Percentiles rank a stretch among this genome's conserved stretches.
These are phyloP conservation scores for Anoplophora glabripennis DNA, from an alignment of 1,140 invertebrate genomes.

Conservation along the genomic window DNA sequence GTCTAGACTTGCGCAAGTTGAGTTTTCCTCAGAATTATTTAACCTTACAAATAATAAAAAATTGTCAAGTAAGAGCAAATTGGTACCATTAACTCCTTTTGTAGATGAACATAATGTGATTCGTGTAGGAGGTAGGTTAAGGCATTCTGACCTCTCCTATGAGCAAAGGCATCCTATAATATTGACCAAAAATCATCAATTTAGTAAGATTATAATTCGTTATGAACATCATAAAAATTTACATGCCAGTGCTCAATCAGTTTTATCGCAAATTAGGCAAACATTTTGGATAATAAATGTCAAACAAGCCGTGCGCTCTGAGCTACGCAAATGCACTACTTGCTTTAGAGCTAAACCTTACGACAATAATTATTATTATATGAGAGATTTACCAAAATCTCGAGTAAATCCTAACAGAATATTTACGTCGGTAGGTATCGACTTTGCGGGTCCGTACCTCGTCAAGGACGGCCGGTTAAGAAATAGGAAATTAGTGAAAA, in stretches of 20 bases:
- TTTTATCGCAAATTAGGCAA: not conserved
- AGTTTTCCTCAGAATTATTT: too few relatives aligned
- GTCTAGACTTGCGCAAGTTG: too few relatives aligned
- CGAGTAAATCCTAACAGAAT: constrained; percentile 31
- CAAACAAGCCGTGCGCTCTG: constrained; percentile 26
- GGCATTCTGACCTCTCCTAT: constrained; percentile 29
- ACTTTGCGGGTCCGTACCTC: constrained; percentile 24
- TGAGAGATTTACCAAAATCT: constrained; percentile 43
- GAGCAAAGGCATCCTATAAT: constrained; percentile 33
- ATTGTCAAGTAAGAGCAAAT: not conserved
- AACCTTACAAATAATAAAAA: too few relatives aligned
- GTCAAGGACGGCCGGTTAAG: constrained; percentile 7
- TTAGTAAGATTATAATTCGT: constrained; percentile 29
- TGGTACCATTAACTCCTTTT: constrained; percentile 39
- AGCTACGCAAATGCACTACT: constrained; percentile 17
- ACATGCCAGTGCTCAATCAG: constrained; percentile 14
- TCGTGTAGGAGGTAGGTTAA: constrained; percentile 48
- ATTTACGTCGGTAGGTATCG: constrained; percentile 33
- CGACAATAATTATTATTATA: constrained; percentile 21
- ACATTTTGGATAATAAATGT: constrained; percentile 33
- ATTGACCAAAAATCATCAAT: constrained; percentile 26
- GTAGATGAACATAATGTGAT: constrained; percentile 44
- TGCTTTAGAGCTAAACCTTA: too few relatives aligned
- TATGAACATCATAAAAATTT: constrained; percentile 23
- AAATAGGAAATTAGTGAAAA: constrained; percentile 11